Percentiles rank a stretch among this genome's conserved stretches.
phyloP scores from a whole-genome alignment of 1,140 invertebrate species.

The Bombus balteatus region DNA sequence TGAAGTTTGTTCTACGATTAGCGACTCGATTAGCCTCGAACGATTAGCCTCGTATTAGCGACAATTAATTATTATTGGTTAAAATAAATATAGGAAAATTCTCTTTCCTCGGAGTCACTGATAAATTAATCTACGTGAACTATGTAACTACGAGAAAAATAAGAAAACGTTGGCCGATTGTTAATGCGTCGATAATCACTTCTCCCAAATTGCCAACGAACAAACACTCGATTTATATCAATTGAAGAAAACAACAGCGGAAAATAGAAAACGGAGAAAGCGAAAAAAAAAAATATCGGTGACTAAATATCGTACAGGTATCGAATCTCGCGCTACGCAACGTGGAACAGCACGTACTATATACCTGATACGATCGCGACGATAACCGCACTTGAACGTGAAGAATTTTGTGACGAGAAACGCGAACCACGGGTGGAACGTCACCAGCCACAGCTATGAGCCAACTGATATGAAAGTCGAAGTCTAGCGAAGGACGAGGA shows the following conservation, averaged over 20 bases:
- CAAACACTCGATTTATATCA: neutral
- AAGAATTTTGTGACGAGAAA: slow-evolving; percentile 17
- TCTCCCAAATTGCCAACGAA: neutral
- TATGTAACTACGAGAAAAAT: no score
- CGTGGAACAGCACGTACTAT: neutral
- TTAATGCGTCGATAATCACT: neutral
- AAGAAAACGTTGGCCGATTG: neutral
- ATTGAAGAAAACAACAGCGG: neutral
- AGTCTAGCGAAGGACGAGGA: slow-evolving; percentile 29
- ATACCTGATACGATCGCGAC: neutral
- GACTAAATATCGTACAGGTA: no score
- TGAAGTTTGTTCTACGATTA: neutral
- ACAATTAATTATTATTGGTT: neutral
- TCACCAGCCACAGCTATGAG: slow-evolving; percentile 41
- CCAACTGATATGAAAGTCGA: slow-evolving; percentile 62
- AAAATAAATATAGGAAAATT: neutral
- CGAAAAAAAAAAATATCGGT: no score
- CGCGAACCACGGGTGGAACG: slow-evolving; percentile 19
- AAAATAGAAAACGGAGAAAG: neutral
- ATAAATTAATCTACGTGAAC: neutral
- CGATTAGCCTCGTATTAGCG: neutral
- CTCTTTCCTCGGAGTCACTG: neutral
- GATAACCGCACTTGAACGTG: slow-evolving; percentile 3
- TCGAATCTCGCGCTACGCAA: neutral
- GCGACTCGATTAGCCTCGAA: no score